Evolutionary conservation across 1,140 invertebrate genomes (phyloP), one percentile per base, ranked within the genome.

Genomic region (Drosophila subpulchrella): DNA sequence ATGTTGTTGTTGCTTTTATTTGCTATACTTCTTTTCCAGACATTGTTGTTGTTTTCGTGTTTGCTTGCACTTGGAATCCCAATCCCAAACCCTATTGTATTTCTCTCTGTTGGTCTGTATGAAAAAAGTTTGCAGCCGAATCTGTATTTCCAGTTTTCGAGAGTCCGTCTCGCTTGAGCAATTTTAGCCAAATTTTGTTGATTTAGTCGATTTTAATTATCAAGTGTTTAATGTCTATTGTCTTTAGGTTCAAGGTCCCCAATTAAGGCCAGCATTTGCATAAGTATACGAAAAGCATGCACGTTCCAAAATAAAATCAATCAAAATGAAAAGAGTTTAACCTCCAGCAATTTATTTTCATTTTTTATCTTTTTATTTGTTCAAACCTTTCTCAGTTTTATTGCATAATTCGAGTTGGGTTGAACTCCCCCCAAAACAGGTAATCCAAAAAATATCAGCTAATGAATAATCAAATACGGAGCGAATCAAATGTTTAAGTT

Each of bases 381-480:
- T 24, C 34, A 38, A 50, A 32, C 15, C 8, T 48, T 72, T 59
- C 13, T 55, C 41, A 34, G n/a, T 11, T 13, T 13, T 34, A 44
- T 75, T 75, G 72, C 72, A 75, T 75, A 75, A 75, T 44, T 34
- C 27, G 4, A 7, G 15, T 30, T 1, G 8, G 4, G 10, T 1
- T 27, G 27, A 41, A 53, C 51, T 47, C 58, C 39, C 12, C 20
- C 6, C 32, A 20, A 55, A 50, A 24, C 27, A 34, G 30, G 36
- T 41, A 68, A 57, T 36, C 38, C 42, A 3, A 36, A 57, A 39
- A 46, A 68, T 70, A 27, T 44, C 34, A 47, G 46, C 67, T 73
- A 70, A 85, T 85, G 41, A 85, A 81, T 80, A 81, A 70, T 78
- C 74, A 81, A 78, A 66, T 66, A 47, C 48, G 75, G 60, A 68